Evolutionary conservation across 2,888 invertebrate genomes (phyloP).

Genomic region (Emmelina monodactyla): DNA sequence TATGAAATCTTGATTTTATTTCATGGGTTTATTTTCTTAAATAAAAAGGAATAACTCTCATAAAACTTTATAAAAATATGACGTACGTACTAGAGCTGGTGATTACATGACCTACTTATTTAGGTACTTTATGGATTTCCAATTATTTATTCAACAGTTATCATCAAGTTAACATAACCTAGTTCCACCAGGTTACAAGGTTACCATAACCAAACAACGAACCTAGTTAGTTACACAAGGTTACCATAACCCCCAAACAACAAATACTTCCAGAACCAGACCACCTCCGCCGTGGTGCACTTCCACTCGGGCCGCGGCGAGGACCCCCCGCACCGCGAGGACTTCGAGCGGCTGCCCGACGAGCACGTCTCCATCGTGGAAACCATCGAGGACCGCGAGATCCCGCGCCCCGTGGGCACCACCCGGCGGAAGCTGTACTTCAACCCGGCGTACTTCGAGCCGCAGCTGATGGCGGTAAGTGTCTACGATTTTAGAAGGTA

Average conservation of each 20-base stretch:
- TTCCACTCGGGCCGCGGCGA: conserved; percentile 40
- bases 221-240: too few species aligned
- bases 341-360: conserved; percentile 77
- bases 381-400: conserved; percentile 76
- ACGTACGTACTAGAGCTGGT: too few species aligned
- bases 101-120: too few species aligned
- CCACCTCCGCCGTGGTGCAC: conserved; percentile 78
- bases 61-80: too few species aligned
- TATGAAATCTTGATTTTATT: too few species aligned
- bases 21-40: neutral
- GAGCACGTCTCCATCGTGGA: conserved; percentile 88
- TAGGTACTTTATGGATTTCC: too few species aligned
- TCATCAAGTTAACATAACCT: too few species aligned
- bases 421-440: conserved; percentile 84
- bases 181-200: too few species aligned
- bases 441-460: conserved; percentile 92
- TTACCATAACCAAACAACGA: too few species aligned
- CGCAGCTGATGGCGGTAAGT: conserved; percentile 80
- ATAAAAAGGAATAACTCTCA: conserved; percentile 3
- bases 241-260: too few species aligned
- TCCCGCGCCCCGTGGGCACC: conserved; percentile 73
- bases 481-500: too few species aligned
- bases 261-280: conserved; percentile 44
- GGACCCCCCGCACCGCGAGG: conserved; percentile 55
- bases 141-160: too few species aligned